Base-by-base conservation (phyloP, 2,888 invertebrate species). In the Apamea monoglypha region DNA sequence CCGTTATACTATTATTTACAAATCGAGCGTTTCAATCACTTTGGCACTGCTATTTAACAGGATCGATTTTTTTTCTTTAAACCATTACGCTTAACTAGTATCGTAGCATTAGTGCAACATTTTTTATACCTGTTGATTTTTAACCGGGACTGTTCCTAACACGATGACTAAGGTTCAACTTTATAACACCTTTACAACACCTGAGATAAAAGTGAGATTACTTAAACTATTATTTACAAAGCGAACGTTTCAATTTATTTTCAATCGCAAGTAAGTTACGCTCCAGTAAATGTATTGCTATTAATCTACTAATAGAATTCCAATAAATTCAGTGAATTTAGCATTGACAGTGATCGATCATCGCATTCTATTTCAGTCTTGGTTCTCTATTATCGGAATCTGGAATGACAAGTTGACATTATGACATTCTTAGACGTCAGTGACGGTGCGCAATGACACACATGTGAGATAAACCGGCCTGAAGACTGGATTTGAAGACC, bases 401-500 rank as follows among this genome's bases (percentile, higher is more conserved):
- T 72, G n/a, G 29, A 44, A 56, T 40, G 59, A 68, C 66, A 36
- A 53, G 47, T 44, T 8, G 47, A 63, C 63, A 68, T 44, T 59
- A 75, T 67, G 70, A 80, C 74, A 78, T 78, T 86, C 69, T 75
- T 73, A 29, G 12, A 47, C 16, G 50, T n/a, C 44, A 47, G 36
- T 77, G 71, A 68, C n/a, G 64, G 66, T 32, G 14, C 16, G 66
- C 61, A 32, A 29, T 59, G 74, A 71, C 68, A 66, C 59, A 74
- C 12, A 53, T 71, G 59, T 74, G 36, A 50, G 36, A 4, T 12
- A 80, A 83, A 83, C 80, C 85, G 66, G 84, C 47, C 29, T 29
- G 29, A 14, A 76, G 36, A 78, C 78, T 82, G 83, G 78, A 78
- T 82, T 40, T n/a, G 47, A 86, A 78, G 67, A 86, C 74, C 74